A percentile compares a stretch with the other conserved stretches of the same genome.
Evolutionary conservation across 2,888 invertebrate species (phyloP).

Genomic region (Timandra comae): DNA sequence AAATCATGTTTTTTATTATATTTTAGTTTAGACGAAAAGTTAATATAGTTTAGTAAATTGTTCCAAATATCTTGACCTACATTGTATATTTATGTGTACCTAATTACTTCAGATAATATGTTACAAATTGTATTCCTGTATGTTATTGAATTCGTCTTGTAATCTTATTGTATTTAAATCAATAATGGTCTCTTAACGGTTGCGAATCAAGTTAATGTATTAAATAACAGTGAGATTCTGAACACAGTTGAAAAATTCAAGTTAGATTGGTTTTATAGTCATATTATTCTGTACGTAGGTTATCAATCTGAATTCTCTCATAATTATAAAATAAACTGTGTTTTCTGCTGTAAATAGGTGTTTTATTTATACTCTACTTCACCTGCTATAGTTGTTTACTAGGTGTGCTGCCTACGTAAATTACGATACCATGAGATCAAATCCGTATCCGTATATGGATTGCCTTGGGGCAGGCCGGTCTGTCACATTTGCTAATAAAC

Average conservation of each 20-base stretch:
- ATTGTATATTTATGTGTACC: slow-evolving; percentile 44
- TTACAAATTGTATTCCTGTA: slow-evolving; percentile 58
- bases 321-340: slow-evolving; percentile 79
- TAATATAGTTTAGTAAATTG: slow-evolving; percentile 63
- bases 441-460: too few relatives aligned
- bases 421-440: too few relatives aligned
- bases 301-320: slow-evolving; percentile 78
- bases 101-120: slow-evolving; percentile 62
- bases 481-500: too few relatives aligned
- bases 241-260: slow-evolving; percentile 65
- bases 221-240: slow-evolving; percentile 59
- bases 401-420: too few relatives aligned
- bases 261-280: slow-evolving; percentile 75
- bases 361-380: slow-evolving; percentile 31
- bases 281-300: slow-evolving; percentile 75
- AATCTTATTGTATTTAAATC: slow-evolving; percentile 61
- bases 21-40: slow-evolving; percentile 69
- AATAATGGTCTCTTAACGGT: slow-evolving; percentile 49
- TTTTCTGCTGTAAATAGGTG: slow-evolving; percentile 69
- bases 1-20: slow-evolving; percentile 61
- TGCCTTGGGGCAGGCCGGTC: too few relatives aligned
- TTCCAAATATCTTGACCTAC: slow-evolving; percentile 51
- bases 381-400: too few relatives aligned
- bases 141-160: slow-evolving; percentile 55
- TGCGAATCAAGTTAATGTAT: slow-evolving; percentile 36